Evolutionary conservation across 2,113 vertebrate genomes (phyloP).

Genomic region (Pomatorhinus ruficollis): DNA sequence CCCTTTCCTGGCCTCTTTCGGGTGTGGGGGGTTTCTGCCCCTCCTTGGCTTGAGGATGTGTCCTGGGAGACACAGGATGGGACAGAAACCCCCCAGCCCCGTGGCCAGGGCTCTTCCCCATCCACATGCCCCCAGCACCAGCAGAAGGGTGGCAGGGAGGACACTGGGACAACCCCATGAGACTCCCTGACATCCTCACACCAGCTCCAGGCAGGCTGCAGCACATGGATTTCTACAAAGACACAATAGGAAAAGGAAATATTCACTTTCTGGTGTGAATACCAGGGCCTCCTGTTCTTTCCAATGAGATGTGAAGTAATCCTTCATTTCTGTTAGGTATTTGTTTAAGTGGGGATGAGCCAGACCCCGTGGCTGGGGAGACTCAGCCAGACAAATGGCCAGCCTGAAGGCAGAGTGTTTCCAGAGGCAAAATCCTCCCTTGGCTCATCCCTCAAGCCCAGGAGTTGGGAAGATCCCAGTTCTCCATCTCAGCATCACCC

Average conservation of each 20-base stretch:
- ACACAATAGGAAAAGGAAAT: not conserved
- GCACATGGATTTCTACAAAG: not conserved
- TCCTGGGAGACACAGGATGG: not conserved
- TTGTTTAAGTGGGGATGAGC: not conserved
- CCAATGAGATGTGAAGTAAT: not conserved
- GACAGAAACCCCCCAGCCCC: not conserved
- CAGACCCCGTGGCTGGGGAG: not conserved
- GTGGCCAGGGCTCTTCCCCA: not conserved
- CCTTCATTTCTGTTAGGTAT: not conserved
- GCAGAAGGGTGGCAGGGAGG: not conserved
- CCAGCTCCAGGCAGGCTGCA: not conserved
- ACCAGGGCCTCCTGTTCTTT: not conserved
- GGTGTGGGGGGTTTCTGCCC: not conserved
- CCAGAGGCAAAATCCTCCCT: not conserved
- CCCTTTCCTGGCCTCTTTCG: not conserved
- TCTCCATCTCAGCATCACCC: not conserved
- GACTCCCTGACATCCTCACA: too few species aligned
- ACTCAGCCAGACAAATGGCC: not conserved
- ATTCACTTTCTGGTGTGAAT: fast-evolving
- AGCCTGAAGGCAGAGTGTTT: not conserved
- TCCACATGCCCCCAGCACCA: fast-evolving
- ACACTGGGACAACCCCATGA: fast-evolving
- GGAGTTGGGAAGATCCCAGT: too few species aligned
- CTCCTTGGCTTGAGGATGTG: not conserved
- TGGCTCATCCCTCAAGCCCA: not conserved